Conservation (phyloP, 1,140 invertebrate species). For the Wasmannia auropunctata region DNA sequence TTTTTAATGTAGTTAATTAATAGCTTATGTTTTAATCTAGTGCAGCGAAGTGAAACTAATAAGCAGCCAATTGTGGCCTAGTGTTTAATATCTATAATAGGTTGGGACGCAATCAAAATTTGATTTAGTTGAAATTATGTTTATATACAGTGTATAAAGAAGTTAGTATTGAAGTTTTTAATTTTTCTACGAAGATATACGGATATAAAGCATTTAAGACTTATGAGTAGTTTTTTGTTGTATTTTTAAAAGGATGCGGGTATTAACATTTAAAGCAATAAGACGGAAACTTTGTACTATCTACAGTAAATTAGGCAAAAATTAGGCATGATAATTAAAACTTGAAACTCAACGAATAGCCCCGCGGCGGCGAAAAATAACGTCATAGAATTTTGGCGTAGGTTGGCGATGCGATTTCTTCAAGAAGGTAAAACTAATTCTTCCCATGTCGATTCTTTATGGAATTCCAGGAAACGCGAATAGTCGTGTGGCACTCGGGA, state of each 20-base stretch:
- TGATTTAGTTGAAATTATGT: background rate
- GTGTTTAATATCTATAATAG: background rate
- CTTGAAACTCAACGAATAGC: background rate
- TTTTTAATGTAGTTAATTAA: conserved; percentile 29
- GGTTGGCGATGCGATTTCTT: background rate
- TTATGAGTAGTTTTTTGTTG: no score
- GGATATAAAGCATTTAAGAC: no score
- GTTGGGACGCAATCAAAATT: conserved; percentile 8
- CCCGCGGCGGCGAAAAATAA: background rate
- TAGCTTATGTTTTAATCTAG: conserved; percentile 34
- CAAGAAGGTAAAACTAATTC: background rate
- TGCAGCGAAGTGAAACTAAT: background rate
- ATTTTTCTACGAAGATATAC: background rate
- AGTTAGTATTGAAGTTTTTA: background rate
- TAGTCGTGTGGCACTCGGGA: background rate
- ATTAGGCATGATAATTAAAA: background rate
- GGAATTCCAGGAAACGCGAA: background rate
- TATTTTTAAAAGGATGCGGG: no score
- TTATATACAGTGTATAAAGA: background rate
- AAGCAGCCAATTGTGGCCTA: background rate
- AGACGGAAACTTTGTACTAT: no score
- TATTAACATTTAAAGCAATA: no score
- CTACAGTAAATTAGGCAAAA: no score
- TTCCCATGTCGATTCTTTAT: background rate
- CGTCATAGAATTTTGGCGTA: background rate